A percentile compares a stretch with the other conserved stretches of the same genome.
Evolutionary conservation across 2,797 vertebrate species (phyloP).

Genomic region (Lutjanus argentimaculatus): DNA sequence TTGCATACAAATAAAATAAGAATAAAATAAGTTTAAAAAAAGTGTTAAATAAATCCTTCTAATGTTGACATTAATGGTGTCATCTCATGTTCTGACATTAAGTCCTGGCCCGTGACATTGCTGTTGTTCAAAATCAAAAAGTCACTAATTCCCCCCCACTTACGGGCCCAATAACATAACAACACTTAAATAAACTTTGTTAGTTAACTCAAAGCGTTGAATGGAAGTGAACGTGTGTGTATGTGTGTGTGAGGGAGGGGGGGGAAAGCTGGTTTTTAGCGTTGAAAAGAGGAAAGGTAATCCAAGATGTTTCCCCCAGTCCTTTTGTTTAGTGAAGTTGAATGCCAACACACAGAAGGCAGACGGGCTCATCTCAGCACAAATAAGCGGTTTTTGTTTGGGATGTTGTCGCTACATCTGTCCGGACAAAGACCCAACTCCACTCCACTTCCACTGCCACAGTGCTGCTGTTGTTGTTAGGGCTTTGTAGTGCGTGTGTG

Average conservation of each 20-base stretch:
- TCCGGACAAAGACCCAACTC: slow-evolving; percentile 89
- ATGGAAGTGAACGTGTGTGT: slow-evolving; percentile 38
- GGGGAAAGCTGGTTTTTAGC: slow-evolving; percentile 46
- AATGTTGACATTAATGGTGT: slow-evolving; percentile 18
- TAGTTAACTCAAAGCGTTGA: slow-evolving; percentile 70
- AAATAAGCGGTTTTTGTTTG: slow-evolving; percentile 91
- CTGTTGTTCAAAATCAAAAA: slow-evolving; percentile 57
- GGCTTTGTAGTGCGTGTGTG: slow-evolving; percentile 26
- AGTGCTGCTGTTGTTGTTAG: slow-evolving; percentile 86
- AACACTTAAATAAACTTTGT: slow-evolving; percentile 78
- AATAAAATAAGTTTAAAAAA: neutral
- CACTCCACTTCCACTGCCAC: slow-evolving; percentile 89
- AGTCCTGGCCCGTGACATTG: slow-evolving; percentile 40
- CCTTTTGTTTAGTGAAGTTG: slow-evolving; percentile 86
- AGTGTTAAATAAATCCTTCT: slow-evolving; percentile 1
- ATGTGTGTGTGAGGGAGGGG: slow-evolving; percentile 30
- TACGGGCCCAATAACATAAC: slow-evolving; percentile 61
- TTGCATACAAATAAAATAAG: too few species aligned
- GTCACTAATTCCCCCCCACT: slow-evolving; percentile 61
- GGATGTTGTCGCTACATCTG: slow-evolving; percentile 90
- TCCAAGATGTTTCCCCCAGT: slow-evolving; percentile 81
- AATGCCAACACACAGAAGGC: slow-evolving; percentile 86
- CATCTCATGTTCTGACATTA: slow-evolving; percentile 12
- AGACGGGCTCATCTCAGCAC: slow-evolving; percentile 87
- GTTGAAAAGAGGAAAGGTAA: slow-evolving; percentile 84